Base-by-base conservation (phyloP, 2,888 invertebrate genomes). In the Cerastis leucographa region DNA sequence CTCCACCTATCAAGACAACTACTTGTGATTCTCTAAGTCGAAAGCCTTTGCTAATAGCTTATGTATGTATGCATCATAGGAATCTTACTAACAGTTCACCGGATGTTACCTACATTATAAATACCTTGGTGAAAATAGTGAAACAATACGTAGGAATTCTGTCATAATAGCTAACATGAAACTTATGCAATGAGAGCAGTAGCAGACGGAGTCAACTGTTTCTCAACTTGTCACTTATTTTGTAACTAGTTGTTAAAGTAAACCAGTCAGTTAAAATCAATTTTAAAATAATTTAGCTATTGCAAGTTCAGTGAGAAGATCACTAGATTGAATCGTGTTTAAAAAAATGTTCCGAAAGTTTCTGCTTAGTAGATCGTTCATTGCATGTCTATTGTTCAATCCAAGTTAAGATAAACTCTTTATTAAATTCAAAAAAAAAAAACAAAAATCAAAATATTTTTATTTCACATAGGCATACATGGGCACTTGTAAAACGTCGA, bases 111-210 rank as follows among this genome's bases (percentile, higher is more conserved):
- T 64, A 64, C 46, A 54, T 49, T 80, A 14, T 3, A 71, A 64
- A n/a, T n/a, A n/a, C n/a, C 51, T 49, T 59, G n/a, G 49, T 35
- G 19, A 67, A n/a, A 69, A 59, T 35, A 80, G 25, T 51, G 35
- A 12, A 61, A 71, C 44, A 71, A 54, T 79, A 44, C 17, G 17
- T 3, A 29, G 64, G 54, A 56, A 80, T 80, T 42, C 72, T 17
- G 12, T 35, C 73, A 64, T 51, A 81, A 62, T 56, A 54, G 29
- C 12, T 59, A n/a, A 46, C 56, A 68, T 49, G 56, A 66, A 17
- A 81, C 59, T 65, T 70, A 76, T 76, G 80, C 22, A 80, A 76
- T 29, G 77, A 67, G 83, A 76, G 19, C 69, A 59, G 11, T n/a
- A n/a, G n/a, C 59, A 12, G 8, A 19, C 46, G 14, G 6, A 35